A percentile compares a stretch with the other conserved stretches of the same genome.
These are phyloP conservation scores for Chiridota heheva DNA, from an alignment of 35 echinoderm and acorn worm genomes.

Conservation along the genomic window DNA sequence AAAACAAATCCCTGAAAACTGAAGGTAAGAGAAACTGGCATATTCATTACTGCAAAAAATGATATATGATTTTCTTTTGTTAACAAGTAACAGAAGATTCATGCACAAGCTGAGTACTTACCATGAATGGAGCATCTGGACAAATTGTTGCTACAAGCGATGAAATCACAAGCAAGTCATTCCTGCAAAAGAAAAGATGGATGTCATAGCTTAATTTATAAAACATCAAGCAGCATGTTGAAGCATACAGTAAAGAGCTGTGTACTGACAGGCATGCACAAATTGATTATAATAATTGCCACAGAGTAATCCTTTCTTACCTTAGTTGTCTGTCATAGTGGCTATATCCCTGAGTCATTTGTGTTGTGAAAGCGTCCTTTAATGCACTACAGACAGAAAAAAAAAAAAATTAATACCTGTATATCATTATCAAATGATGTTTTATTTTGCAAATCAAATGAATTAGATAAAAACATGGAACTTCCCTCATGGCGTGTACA, in stretches of 20 bases:
- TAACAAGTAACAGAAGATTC: too few relatives aligned
- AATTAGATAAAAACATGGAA: too few relatives aligned
- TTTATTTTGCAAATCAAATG: too few relatives aligned
- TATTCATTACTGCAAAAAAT: too few relatives aligned
- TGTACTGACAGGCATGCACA: not conserved
- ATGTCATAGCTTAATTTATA: not conserved
- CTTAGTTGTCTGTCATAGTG: conserved; percentile 95
- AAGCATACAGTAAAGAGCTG: too few relatives aligned
- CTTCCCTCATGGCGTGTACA: too few relatives aligned
- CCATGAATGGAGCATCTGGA: conserved; percentile 90
- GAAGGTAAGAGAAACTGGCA: too few relatives aligned
- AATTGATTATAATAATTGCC: not conserved
- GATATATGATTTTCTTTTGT: too few relatives aligned
- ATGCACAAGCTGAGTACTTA: too few relatives aligned
- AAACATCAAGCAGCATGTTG: too few relatives aligned
- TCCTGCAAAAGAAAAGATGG: conserved; percentile 42
- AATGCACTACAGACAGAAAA: conserved; percentile 63
- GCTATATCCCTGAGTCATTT: conserved; percentile 93
- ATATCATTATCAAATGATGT: too few relatives aligned
- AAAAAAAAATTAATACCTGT: not conserved
- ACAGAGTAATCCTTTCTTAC: conserved; percentile 20
- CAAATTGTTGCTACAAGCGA: conserved; percentile 73
- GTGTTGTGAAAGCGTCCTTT: conserved; percentile 84
- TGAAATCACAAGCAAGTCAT: conserved; percentile 84
- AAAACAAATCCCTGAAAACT: too few relatives aligned